Percentiles rank a stretch among this genome's conserved stretches.
These are phyloP conservation scores for Medauroidea extradentata DNA, from an alignment of 1,140 invertebrate species.

Conservation along the genomic window DNA sequence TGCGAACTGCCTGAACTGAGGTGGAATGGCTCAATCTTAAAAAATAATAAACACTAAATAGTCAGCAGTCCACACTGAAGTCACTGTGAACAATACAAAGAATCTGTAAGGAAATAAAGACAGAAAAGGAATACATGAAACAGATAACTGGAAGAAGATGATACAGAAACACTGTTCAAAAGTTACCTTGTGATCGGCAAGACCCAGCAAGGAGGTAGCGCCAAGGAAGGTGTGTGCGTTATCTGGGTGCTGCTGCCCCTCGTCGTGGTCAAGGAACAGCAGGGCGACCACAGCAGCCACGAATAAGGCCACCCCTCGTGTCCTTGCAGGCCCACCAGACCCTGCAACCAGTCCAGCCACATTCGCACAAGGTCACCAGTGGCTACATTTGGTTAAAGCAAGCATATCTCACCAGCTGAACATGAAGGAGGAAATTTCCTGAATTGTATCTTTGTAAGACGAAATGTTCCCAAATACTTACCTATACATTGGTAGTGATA, in stretches of 20 bases:
- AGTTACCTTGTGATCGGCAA: constrained; percentile 20
- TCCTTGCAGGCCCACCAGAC: background rate
- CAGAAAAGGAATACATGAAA: background rate
- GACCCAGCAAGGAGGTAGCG: constrained; percentile 12
- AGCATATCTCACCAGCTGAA: no score
- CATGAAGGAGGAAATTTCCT: no score
- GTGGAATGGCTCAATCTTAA: no score
- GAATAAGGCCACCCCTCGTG: constrained; percentile 12
- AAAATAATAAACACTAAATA: no score
- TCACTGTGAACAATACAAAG: background rate
- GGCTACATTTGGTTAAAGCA: no score
- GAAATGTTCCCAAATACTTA: no score
- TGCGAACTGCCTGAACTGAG: no score
- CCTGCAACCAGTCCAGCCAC: constrained; percentile 8
- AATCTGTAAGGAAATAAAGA: background rate
- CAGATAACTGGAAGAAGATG: background rate
- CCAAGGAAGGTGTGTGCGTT: constrained; percentile 4
- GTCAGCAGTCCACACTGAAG: background rate
- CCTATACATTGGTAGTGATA: no score
- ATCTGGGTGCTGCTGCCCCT: constrained; percentile 8
- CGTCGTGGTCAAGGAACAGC: constrained; percentile 19
- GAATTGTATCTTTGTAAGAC: no score
- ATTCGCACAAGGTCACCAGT: no score
- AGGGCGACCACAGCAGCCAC: constrained; percentile 8
- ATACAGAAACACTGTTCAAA: background rate